phyloP scores from a whole-genome alignment of 2,797 vertebrate genomes.

The Coilia nasus region DNA sequence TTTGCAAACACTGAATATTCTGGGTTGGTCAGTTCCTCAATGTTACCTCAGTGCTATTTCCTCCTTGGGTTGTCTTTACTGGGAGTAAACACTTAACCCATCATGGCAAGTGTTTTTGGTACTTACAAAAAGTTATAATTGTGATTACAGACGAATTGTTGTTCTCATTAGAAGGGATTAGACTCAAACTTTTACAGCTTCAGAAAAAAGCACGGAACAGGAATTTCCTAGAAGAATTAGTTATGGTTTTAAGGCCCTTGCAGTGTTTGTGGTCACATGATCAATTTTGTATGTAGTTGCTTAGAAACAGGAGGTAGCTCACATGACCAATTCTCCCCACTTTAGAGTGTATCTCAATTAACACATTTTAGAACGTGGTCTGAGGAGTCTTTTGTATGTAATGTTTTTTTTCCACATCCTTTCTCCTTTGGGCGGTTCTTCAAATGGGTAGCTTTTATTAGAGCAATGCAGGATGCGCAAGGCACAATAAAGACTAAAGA shows the following conservation, averaged over 20 bases:
- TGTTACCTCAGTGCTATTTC: too few relatives aligned
- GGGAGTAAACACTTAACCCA: too few relatives aligned
- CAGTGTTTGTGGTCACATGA: not conserved
- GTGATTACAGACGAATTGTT: too few relatives aligned
- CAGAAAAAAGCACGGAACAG: not conserved
- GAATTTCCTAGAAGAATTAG: not conserved
- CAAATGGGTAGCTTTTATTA: not conserved
- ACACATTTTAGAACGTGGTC: not conserved
- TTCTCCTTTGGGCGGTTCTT: not conserved
- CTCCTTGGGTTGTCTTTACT: too few relatives aligned
- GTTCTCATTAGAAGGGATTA: too few relatives aligned
- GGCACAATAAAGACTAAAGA: not conserved
- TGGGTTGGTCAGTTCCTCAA: too few relatives aligned
- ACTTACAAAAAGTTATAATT: too few relatives aligned
- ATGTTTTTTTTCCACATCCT: not conserved
- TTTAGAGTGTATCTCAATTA: not conserved
- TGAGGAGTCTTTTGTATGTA: not conserved
- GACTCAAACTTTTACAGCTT: not conserved
- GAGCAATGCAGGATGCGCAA: not conserved
- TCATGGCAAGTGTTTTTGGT: too few relatives aligned
- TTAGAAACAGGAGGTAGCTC: not conserved
- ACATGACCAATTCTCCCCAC: not conserved
- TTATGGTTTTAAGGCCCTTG: not conserved
- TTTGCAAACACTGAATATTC: too few relatives aligned
- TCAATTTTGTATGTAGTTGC: conserved; percentile 14